A percentile compares a stretch with the other conserved stretches of the same genome.
These are phyloP conservation scores for Philotrypesis tridentata DNA, from an alignment of 1,140 invertebrate genomes.

Conservation along the genomic window DNA sequence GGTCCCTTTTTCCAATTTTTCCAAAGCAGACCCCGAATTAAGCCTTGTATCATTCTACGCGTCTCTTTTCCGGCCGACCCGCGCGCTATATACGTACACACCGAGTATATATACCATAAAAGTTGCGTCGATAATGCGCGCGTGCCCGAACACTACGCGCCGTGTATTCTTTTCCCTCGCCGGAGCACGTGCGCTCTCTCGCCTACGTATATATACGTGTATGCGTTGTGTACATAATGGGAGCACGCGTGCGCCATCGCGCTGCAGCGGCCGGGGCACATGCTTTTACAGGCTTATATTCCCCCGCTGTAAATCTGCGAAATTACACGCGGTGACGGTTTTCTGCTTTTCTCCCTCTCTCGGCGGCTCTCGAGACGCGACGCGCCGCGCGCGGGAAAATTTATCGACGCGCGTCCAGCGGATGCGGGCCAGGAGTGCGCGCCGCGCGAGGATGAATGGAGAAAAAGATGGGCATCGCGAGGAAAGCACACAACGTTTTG, in stretches of 20 bases:
- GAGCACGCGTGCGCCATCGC: background rate
- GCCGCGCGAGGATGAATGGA: background rate
- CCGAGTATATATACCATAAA: constrained; percentile 7
- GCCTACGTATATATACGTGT: no score
- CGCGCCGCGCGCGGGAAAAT: background rate
- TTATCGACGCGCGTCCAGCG: background rate
- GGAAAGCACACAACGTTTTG: background rate
- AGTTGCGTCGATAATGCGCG: constrained; percentile 1
- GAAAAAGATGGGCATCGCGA: background rate
- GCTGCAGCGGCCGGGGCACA: background rate
- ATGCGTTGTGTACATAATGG: background rate
- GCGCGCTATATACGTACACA: no score
- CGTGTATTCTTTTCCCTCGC: background rate
- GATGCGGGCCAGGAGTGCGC: background rate
- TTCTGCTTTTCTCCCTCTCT: constrained; percentile 3
- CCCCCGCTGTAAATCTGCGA: constrained; percentile 30
- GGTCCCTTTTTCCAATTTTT: constrained; percentile 59
- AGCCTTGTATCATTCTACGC: no score
- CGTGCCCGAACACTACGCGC: background rate
- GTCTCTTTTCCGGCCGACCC: background rate
- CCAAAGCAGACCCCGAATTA: constrained; percentile 37
- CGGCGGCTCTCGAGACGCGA: no score
- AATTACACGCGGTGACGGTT: background rate
- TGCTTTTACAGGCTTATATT: constrained; percentile 29
- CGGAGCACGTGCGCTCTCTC: background rate